Evolutionary conservation across 2,888 invertebrate species (phyloP).

Genomic region (Unio pictorum): DNA sequence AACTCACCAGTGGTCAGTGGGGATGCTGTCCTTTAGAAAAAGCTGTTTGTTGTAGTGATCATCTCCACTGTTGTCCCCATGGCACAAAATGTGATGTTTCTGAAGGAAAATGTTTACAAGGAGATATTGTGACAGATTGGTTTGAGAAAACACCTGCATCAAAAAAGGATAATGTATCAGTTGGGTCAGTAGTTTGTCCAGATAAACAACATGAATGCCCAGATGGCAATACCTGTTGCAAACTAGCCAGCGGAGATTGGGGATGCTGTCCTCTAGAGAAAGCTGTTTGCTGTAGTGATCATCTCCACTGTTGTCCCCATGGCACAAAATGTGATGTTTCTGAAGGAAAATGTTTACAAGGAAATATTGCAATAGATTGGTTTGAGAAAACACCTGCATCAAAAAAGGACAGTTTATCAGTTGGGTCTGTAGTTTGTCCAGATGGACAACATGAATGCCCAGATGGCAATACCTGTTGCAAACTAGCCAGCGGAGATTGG

Average conservation of each 20-base stretch:
- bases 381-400: too few species aligned
- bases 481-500: too few species aligned
- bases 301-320: conserved; percentile 5
- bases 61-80: conserved; percentile 43
- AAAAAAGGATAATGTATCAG: conserved; percentile 6
- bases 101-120: conserved; percentile 5
- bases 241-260: conserved; percentile 1
- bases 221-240: conserved; percentile 7
- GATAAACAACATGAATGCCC: conserved; percentile 19
- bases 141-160: conserved; percentile 14
- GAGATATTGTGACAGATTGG: conserved; percentile 13
- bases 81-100: conserved; percentile 30
- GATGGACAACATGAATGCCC: too few species aligned
- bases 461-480: too few species aligned
- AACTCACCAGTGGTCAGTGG: conserved; percentile 42
- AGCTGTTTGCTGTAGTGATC: conserved; percentile 63
- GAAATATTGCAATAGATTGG: too few species aligned
- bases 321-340: too few species aligned
- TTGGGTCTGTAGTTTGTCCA: too few species aligned
- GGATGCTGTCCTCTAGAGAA: conserved; percentile 6
- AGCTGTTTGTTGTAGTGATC: conserved; percentile 42
- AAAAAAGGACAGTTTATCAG: too few species aligned
- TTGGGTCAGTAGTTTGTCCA: conserved; percentile 10
- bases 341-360: too few species aligned
- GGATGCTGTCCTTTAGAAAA: conserved; percentile 64